phyloP scores from a whole-genome alignment of 2,888 invertebrate genomes.

The Orchestes rusci region DNA sequence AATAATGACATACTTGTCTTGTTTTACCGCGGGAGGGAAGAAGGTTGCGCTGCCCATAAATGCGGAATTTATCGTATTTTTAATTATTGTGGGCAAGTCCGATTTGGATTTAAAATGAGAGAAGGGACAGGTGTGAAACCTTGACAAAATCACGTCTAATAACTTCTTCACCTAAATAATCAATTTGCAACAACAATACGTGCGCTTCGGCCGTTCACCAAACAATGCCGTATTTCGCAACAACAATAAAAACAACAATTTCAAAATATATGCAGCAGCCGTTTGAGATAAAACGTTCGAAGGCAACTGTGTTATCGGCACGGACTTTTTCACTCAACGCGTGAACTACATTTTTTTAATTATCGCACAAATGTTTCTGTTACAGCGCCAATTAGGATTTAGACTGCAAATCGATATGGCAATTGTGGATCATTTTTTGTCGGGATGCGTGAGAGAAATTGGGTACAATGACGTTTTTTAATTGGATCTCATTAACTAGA shows the following conservation, averaged over 20 bases:
- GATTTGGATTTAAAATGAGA: slow-evolving; percentile 8
- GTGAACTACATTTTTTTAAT: slow-evolving; percentile 19
- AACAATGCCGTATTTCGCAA: too few relatives aligned
- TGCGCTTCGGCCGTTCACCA: too few relatives aligned
- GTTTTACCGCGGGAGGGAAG: slow-evolving; percentile 1
- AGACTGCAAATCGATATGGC: not conserved
- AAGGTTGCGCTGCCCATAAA: slow-evolving; percentile 4
- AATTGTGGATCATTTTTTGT: not conserved
- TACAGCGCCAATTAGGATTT: slow-evolving; percentile 15
- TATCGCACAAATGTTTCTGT: slow-evolving; percentile 19
- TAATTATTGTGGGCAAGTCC: too few relatives aligned
- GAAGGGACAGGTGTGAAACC: too few relatives aligned
- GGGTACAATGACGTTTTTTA: slow-evolving; percentile 1
- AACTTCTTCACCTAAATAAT: slow-evolving; percentile 1
- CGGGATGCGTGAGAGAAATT: not conserved
- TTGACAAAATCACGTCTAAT: slow-evolving; percentile 2
- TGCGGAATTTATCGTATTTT: too few relatives aligned
- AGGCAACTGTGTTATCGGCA: slow-evolving; percentile 17
- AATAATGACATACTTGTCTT: slow-evolving; percentile 1
- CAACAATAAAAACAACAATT: too few relatives aligned
- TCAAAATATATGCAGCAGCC: not conserved
- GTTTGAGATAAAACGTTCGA: slow-evolving; percentile 12
- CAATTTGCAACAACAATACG: not conserved
- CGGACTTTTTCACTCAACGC: slow-evolving; percentile 16
- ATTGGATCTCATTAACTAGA: slow-evolving; percentile 16